Evolutionary conservation across 2,113 vertebrate species (phyloP).

Genomic region (Glareola pratincola): DNA sequence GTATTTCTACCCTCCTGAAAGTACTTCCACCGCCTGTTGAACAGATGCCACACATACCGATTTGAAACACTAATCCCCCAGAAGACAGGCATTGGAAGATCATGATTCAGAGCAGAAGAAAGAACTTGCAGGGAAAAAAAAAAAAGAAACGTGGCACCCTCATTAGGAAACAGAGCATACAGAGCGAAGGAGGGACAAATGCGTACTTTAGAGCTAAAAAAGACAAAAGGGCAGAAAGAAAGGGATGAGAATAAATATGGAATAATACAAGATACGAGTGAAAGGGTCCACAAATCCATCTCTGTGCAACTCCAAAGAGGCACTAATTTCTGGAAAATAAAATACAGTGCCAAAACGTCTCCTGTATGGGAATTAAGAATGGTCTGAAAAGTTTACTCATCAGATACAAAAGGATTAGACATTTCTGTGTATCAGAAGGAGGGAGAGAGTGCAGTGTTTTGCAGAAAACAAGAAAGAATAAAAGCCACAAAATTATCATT

Average conservation of each 20-base stretch:
- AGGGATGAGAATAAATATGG: background rate
- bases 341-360: background rate
- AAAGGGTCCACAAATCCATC: background rate
- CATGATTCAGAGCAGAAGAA: slow-evolving; percentile 6
- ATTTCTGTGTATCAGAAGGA: background rate
- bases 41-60: background rate
- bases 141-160: background rate
- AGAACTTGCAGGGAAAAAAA: background rate
- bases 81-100: background rate
- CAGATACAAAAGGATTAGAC: background rate
- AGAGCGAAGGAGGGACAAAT: background rate
- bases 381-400: background rate
- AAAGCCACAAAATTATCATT: background rate
- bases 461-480: background rate
- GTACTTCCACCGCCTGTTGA: background rate
- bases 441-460: background rate
- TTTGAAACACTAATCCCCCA: slow-evolving; percentile 1
- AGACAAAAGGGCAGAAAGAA: background rate
- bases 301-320: background rate
- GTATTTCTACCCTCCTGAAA: background rate
- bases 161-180: background rate
- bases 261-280: background rate
- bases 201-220: background rate
- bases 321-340: background rate
- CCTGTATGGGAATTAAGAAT: background rate